A percentile compares a stretch with the other conserved stretches of the same genome.
These are phyloP conservation scores for Drosophila limbata DNA, from an alignment of 2,888 invertebrate species.

Conservation along the genomic window DNA sequence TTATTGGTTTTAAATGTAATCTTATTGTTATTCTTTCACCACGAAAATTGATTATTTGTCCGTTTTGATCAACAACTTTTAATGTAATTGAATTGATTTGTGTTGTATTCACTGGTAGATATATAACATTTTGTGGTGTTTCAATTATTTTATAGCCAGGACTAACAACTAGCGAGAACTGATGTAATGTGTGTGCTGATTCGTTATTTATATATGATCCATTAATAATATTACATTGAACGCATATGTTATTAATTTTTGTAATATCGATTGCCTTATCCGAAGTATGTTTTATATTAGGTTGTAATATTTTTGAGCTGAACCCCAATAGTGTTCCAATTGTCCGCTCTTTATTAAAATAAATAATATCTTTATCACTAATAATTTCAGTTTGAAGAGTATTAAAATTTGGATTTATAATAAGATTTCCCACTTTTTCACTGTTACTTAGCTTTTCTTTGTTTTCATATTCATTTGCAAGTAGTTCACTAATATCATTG, in stretches of 20 bases:
- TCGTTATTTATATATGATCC: conserved; percentile 11
- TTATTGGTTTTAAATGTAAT: conserved; percentile 3
- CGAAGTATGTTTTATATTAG: neutral
- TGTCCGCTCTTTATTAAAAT: conserved; percentile 8
- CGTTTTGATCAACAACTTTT: conserved; percentile 7
- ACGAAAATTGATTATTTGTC: conserved; percentile 8
- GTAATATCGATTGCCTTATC: conserved; percentile 6
- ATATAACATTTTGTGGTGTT: conserved; percentile 9
- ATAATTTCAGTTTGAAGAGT: conserved; percentile 13
- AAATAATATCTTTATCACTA: too few species aligned
- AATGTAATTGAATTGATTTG: neutral
- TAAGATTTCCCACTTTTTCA: too few species aligned
- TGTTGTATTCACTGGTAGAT: neutral
- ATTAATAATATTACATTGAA: conserved; percentile 6
- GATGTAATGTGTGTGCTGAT: conserved; percentile 6
- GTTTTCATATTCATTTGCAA: conserved; percentile 5
- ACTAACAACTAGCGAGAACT: neutral
- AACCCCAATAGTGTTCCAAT: conserved; percentile 8
- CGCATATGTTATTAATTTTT: conserved; percentile 2
- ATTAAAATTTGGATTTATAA: neutral
- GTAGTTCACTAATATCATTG: neutral
- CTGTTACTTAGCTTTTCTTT: neutral
- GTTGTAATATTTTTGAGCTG: neutral
- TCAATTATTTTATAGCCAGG: conserved; percentile 4
- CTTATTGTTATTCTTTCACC: conserved; percentile 13